Conservation (phyloP, 2,797 vertebrate species). For the Fistularia tabacaria region DNA sequence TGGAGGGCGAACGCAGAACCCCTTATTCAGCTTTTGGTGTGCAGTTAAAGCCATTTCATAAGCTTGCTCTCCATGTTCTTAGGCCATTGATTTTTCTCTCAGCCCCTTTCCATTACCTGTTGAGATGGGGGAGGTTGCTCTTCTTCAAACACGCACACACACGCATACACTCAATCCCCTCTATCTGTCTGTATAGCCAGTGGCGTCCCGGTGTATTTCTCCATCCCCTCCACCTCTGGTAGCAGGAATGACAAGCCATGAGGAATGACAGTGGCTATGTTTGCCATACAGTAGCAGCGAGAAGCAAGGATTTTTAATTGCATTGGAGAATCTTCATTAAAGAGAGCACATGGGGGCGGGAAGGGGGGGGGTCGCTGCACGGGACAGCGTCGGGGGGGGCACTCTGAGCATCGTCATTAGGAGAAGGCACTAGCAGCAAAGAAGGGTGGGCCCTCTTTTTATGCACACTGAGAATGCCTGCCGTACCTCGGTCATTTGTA, state of each 20-base stretch:
- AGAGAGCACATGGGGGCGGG: slow-evolving; percentile 74
- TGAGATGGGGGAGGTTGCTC: slow-evolving; percentile 64
- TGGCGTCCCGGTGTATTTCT: slow-evolving; percentile 71
- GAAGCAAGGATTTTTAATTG: slow-evolving; percentile 95
- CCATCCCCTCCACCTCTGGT: slow-evolving; percentile 64
- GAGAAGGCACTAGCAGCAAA: slow-evolving; percentile 75
- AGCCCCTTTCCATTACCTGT: slow-evolving; percentile 75
- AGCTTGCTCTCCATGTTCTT: slow-evolving; percentile 64
- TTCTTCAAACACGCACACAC: slow-evolving; percentile 50
- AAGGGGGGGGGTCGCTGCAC: slow-evolving; percentile 53
- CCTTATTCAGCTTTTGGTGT: slow-evolving; percentile 58
- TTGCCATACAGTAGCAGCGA: slow-evolving; percentile 83
- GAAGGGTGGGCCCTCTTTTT: slow-evolving; percentile 87
- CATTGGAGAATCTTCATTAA: slow-evolving; percentile 98
- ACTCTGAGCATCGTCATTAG: slow-evolving; percentile 96
- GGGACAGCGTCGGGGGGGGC: slow-evolving; percentile 73
- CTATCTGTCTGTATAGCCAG: slow-evolving; percentile 62
- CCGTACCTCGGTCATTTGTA: slow-evolving; percentile 99
- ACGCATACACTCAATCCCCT: slow-evolving; percentile 45
- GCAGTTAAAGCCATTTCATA: slow-evolving; percentile 69
- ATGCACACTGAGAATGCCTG: slow-evolving; percentile 94
- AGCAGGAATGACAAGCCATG: slow-evolving; percentile 68
- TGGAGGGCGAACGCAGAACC: slow-evolving; percentile 43
- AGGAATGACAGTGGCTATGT: slow-evolving; percentile 74
- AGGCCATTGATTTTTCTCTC: slow-evolving; percentile 72